These are phyloP conservation scores for Thunnus albacares DNA, from an alignment of 2,797 vertebrate species.

Conservation along the genomic window DNA sequence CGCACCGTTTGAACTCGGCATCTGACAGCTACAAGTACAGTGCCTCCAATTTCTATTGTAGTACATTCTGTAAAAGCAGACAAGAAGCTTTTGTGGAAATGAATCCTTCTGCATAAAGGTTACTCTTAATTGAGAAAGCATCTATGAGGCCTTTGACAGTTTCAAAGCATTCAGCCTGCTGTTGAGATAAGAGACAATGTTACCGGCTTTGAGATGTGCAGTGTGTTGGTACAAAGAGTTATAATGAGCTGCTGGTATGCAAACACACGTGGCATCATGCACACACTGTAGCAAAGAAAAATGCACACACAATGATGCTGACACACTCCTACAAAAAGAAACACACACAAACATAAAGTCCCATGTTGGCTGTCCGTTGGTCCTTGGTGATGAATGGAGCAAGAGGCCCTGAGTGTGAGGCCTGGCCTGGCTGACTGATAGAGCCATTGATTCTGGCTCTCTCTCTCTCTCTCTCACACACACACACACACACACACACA, in stretches of 20 bases:
- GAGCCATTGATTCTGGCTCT: conserved; percentile 63
- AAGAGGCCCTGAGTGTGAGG: conserved; percentile 47
- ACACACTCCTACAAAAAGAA: conserved; percentile 12
- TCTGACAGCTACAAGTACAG: conserved; percentile 68
- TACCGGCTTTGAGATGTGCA: conserved; percentile 43
- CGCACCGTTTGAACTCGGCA: conserved; percentile 45
- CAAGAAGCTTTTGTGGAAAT: conserved; percentile 54
- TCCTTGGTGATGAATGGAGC: conserved; percentile 63
- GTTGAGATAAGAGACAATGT: conserved; percentile 65
- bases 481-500: conserved; percentile 33
- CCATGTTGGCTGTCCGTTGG: conserved; percentile 15
- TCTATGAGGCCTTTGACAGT: conserved; percentile 64
- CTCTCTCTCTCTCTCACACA: conserved; percentile 1
- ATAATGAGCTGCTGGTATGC: conserved; percentile 66
- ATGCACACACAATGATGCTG: conserved; percentile 20
- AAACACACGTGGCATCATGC: conserved; percentile 35
- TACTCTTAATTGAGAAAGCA: conserved; percentile 76
- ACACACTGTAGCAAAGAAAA: neutral
- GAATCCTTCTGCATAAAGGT: conserved; percentile 70
- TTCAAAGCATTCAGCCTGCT: conserved; percentile 56
- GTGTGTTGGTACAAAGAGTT: conserved; percentile 53
- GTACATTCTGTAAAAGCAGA: conserved; percentile 62
- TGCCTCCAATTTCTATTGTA: conserved; percentile 58
- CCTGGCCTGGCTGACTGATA: conserved; percentile 62
- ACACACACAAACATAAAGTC: conserved; percentile 24